Percentiles rank a stretch among this genome's conserved stretches.
phyloP scores from a whole-genome alignment of 2,888 invertebrate genomes.

The Acanthosepion esculentum region DNA sequence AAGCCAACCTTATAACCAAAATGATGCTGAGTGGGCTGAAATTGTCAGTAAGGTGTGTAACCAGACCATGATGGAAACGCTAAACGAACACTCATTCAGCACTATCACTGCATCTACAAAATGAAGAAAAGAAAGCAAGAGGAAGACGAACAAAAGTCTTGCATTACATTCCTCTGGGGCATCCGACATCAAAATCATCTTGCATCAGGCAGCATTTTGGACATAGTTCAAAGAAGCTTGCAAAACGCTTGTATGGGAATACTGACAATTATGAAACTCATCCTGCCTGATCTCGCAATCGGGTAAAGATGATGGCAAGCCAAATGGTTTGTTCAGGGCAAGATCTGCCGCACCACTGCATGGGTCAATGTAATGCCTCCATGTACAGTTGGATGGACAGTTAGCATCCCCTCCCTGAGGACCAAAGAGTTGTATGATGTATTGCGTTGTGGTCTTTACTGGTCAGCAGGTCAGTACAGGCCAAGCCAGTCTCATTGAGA shows the following conservation, averaged over 20 bases:
- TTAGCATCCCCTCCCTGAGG: slow-evolving; percentile 33
- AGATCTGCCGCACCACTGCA: neutral
- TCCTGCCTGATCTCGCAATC: no score
- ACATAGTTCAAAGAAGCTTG: neutral
- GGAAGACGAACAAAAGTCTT: neutral
- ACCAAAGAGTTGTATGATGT: slow-evolving; percentile 3
- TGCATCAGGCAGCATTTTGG: slow-evolving; percentile 16
- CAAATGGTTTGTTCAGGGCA: neutral
- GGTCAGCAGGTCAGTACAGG: neutral
- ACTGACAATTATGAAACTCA: slow-evolving; percentile 4
- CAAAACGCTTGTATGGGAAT: slow-evolving; percentile 33
- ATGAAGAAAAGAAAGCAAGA: neutral
- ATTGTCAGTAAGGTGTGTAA: neutral
- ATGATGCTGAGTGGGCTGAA: neutral
- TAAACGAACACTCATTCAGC: neutral
- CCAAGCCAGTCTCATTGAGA: neutral
- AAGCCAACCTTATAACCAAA: neutral
- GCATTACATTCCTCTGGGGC: neutral
- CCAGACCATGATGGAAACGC: neutral
- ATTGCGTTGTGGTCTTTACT: slow-evolving; percentile 33
- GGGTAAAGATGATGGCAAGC: neutral
- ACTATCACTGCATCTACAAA: neutral
- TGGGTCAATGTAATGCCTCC: slow-evolving; percentile 33
- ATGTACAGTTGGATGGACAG: slow-evolving; percentile 11
- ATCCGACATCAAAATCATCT: neutral